Percentiles rank a stretch among this genome's conserved stretches.
These are phyloP conservation scores for Sebastes schlegelii DNA, from an alignment of 2,113 vertebrate genomes.

Conservation along the genomic window DNA sequence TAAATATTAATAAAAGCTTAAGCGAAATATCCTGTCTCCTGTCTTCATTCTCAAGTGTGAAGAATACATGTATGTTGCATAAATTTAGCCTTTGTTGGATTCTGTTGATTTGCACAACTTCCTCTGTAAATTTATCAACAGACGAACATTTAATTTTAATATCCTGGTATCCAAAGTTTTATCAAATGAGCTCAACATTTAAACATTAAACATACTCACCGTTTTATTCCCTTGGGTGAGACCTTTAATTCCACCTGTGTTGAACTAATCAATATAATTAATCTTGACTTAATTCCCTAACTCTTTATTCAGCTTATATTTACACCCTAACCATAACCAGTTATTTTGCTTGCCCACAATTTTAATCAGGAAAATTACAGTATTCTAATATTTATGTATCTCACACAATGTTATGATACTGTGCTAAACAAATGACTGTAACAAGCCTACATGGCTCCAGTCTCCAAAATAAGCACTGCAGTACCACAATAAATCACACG, in stretches of 20 bases:
- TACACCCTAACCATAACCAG: neutral
- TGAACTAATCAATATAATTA: neutral
- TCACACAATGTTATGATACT: neutral
- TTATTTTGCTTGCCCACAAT: too few species aligned
- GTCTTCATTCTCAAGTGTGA: constrained; percentile 3
- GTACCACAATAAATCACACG: neutral
- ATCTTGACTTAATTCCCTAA: neutral
- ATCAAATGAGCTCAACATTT: too few species aligned
- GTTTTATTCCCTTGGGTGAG: too few species aligned
- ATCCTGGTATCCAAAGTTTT: too few species aligned
- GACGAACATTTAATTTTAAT: neutral
- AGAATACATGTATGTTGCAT: neutral
- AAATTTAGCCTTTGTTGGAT: neutral
- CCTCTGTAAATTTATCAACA: too few species aligned
- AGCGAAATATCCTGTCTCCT: constrained; percentile 42
- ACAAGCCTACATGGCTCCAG: neutral
- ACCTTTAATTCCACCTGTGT: neutral
- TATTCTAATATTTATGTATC: neutral
- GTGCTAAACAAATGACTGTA: neutral
- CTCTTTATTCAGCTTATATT: neutral
- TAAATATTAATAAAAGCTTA: constrained; percentile 82
- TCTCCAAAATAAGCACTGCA: neutral
- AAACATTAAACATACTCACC: too few species aligned
- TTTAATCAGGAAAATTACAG: neutral
- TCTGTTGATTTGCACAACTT: neutral